phyloP scores from a whole-genome alignment of 2,113 vertebrate species.

The Mesitornis unicolor region DNA sequence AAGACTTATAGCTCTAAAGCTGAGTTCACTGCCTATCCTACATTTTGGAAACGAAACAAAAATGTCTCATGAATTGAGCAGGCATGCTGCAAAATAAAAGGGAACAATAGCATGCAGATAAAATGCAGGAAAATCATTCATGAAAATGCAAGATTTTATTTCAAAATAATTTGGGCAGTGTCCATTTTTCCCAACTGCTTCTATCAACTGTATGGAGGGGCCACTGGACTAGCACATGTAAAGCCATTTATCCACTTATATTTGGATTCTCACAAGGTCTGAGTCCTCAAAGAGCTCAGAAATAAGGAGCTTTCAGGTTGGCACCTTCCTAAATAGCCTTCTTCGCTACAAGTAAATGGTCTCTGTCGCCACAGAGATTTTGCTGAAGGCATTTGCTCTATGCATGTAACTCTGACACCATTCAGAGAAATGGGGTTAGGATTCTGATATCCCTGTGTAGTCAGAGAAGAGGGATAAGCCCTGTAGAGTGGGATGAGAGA shows the following conservation, averaged over 20 bases:
- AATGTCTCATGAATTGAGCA: constrained; percentile 1
- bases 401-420: background rate
- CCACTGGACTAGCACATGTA: background rate
- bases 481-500: background rate
- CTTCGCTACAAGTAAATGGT: background rate
- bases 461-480: constrained; percentile 31
- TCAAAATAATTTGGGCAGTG: background rate
- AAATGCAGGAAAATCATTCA: background rate
- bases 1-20: background rate
- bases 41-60: constrained; percentile 29
- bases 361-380: background rate
- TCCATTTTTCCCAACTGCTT: background rate
- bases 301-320: constrained; percentile 46
- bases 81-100: background rate
- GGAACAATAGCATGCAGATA: background rate
- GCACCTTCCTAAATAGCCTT: background rate
- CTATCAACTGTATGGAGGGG: background rate
- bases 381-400: constrained; percentile 12
- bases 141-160: background rate
- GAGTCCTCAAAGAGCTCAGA: constrained; percentile 21
- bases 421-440: background rate
- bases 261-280: background rate
- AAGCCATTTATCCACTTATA: constrained; percentile 21
- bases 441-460: constrained; percentile 13
- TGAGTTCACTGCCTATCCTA: constrained; percentile 5